phyloP scores from a whole-genome alignment of 2,113 vertebrate species.

The Archocentrus centrarchus region DNA sequence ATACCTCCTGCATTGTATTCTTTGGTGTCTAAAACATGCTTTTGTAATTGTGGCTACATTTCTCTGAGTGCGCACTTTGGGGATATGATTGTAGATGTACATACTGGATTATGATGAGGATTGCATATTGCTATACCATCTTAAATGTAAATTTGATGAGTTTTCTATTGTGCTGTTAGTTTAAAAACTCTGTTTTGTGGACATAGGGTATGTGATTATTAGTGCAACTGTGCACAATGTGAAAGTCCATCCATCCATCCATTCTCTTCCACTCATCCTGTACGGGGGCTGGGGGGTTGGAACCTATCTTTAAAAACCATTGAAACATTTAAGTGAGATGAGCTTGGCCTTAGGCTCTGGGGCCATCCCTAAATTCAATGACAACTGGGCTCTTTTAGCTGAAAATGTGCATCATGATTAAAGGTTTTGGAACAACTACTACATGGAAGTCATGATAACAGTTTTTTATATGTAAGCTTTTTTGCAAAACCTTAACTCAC shows the following conservation, averaged over 20 bases:
- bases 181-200: neutral
- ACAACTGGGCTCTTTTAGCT: neutral
- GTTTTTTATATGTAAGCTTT: neutral
- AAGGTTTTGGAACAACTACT: neutral
- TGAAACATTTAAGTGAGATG: neutral
- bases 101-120: no score
- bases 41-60: no score
- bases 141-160: no score
- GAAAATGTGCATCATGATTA: neutral
- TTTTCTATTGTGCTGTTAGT: neutral
- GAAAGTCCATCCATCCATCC: neutral
- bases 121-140: no score
- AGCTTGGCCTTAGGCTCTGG: neutral
- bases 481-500: neutral
- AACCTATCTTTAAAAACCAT: no score
- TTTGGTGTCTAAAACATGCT: no score
- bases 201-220: no score
- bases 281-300: no score
- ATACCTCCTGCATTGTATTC: no score
- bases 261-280: no score
- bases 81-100: no score
- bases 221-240: neutral
- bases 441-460: neutral
- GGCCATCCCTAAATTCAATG: neutral
- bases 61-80: no score